A percentile compares a stretch with the other conserved stretches of the same genome.
Evolutionary conservation across 2,888 invertebrate species (phyloP).

Genomic region (Ophioninae sp.): DNA sequence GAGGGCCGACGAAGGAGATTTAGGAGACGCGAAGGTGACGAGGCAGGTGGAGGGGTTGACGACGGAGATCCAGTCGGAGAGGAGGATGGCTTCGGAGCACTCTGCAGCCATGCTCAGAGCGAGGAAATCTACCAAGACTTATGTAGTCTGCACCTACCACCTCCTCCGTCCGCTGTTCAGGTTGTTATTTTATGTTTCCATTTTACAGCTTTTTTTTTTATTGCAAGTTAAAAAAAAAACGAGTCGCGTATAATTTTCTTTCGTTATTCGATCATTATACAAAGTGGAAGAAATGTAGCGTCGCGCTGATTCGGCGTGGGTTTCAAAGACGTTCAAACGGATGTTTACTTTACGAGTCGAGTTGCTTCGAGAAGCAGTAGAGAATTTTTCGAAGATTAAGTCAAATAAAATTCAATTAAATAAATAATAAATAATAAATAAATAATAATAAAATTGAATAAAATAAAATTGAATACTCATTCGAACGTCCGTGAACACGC

Average conservation of each 20-base stretch:
- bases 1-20: conserved; percentile 78
- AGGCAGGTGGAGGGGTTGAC: conserved; percentile 73
- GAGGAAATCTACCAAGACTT: conserved; percentile 98
- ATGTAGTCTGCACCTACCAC: conserved; percentile 87
- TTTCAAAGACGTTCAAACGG: not conserved
- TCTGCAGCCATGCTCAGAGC: conserved; percentile 89
- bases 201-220: conserved; percentile 42
- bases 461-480: not conserved
- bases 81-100: conserved; percentile 86
- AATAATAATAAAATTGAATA: not conserved
- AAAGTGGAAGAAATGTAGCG: conserved; percentile 2
- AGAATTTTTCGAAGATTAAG: not conserved
- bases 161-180: conserved; percentile 80
- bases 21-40: conserved; percentile 76
- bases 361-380: not conserved
- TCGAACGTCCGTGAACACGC: not conserved
- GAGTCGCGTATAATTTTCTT: conserved; percentile 17
- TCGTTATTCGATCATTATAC: conserved; percentile 17
- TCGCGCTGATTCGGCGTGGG: not conserved
- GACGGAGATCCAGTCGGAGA: conserved; percentile 80
- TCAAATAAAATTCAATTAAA: not conserved
- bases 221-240: conserved; percentile 21
- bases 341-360: not conserved
- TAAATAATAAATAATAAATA: no score
- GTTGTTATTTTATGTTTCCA: conserved; percentile 73